Base-by-base conservation (phyloP, 2,113 vertebrate species). In the Polypterus bichir region DNA sequence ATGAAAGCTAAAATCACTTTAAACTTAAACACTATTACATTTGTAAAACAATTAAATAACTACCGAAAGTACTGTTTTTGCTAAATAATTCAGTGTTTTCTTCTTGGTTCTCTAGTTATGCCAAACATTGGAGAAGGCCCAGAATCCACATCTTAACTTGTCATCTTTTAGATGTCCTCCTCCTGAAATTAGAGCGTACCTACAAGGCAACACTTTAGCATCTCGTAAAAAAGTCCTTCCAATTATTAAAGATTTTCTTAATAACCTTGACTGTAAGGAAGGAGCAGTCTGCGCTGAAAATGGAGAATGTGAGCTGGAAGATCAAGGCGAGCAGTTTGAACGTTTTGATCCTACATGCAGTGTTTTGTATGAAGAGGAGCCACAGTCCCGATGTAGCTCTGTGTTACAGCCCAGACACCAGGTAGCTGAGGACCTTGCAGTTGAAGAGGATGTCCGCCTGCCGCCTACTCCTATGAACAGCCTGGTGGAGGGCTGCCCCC, bases 391-490 rank as follows among this genome's bases (percentile, higher is more conserved):
- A 6, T 7, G 9, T 11, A 60, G 57, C 0, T 11, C 48, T 5
- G 1, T 44, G 4, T 44, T 61, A 48, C 47, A 48, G 4, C 59
- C 44, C 9, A 59, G 47, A 27, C 0, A 27, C 27, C 27, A 64
- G 71, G 54, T 66, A 9, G 1, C 60, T 1, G 71, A 81, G 6
- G 4, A 69, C 5, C 47, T 8, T 55, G 3, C 61, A 0, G 6
- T 48, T 0, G 88, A 90, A 44, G 92, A 92, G 1, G 90, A 91
- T 49, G 70, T 67, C 4, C 67, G 48, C 1, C 75, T 88, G 0
- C 95, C 94, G 0, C 94, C 94, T 0, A 96, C 95, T 0, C 95
- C 95, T 0, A 88, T 94, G 89, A 98, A 98, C 86, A 98, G 95
- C 71, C 83, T 97, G 76, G 93, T 94, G 61, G 95, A 98, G 1